Conservation (phyloP, 2,113 vertebrate genomes). For the Bostrychus sinensis region DNA sequence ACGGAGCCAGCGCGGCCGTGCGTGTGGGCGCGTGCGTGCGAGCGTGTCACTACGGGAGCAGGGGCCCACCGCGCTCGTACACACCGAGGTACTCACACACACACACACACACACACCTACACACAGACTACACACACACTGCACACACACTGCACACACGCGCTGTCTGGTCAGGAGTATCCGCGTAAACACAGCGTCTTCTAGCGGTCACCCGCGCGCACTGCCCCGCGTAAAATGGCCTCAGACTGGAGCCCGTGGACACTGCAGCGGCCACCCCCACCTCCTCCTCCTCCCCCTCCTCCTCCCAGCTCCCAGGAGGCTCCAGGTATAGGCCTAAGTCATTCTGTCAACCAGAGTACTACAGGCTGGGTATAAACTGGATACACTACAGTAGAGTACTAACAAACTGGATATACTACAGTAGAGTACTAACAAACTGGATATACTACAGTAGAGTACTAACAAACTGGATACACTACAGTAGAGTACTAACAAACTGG, state of each 20-base stretch:
- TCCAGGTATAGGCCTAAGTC: neutral
- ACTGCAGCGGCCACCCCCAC: conserved; percentile 59
- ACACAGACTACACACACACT: conserved; percentile 13
- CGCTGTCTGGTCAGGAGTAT: conserved; percentile 66
- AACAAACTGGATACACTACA: too few species aligned
- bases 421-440: too few species aligned
- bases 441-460: too few species aligned
- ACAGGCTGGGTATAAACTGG: too few species aligned
- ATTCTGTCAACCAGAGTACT: too few species aligned
- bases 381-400: neutral
- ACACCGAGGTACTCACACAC: conserved; percentile 14
- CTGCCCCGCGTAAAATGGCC: conserved; percentile 67
- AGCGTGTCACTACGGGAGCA: conserved; percentile 73
- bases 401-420: too few species aligned
- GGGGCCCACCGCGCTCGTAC: conserved; percentile 69
- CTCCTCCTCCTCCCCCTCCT: neutral
- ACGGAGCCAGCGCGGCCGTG: conserved; percentile 80
- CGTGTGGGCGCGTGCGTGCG: conserved; percentile 43
- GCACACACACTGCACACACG: conserved; percentile 18
- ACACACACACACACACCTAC: neutral
- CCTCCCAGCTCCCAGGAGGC: conserved; percentile 18
- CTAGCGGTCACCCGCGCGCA: conserved; percentile 65
- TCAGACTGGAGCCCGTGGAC: conserved; percentile 61
- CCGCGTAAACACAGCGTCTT: conserved; percentile 71
- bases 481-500: too few species aligned